Evolutionary conservation across 2,113 vertebrate species (phyloP).

Genomic region (Plestiodon gilberti): DNA sequence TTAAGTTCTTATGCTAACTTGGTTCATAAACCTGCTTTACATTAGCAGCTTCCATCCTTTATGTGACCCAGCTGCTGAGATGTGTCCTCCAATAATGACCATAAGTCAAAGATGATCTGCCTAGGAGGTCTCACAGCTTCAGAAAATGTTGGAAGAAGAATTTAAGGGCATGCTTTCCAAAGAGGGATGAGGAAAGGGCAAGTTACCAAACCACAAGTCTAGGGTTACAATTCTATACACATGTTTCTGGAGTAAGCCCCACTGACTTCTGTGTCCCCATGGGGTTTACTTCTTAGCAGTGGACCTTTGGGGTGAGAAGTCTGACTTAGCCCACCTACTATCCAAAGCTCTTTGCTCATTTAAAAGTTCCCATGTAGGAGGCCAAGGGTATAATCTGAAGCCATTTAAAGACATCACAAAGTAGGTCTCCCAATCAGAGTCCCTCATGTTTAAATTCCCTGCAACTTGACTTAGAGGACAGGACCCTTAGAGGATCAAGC

Average conservation of each 20-base stretch:
- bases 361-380: background rate
- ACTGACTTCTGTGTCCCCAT: no score
- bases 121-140: background rate
- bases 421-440: background rate
- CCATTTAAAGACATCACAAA: background rate
- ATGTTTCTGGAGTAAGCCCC: no score
- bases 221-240: no score
- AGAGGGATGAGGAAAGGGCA: background rate
- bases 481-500: no score
- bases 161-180: background rate
- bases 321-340: background rate
- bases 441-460: background rate
- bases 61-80: background rate
- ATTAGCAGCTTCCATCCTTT: background rate
- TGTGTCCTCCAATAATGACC: background rate
- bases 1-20: no score
- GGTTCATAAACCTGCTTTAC: background rate
- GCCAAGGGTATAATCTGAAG: background rate
- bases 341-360: background rate
- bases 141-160: background rate
- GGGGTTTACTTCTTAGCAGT: no score
- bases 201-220: background rate
- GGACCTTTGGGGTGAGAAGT: no score
- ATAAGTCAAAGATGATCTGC: background rate
- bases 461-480: no score